Evolutionary conservation across 1,140 invertebrate genomes (phyloP), one percentile per base, ranked within the genome.

Genomic region (Trialeurodes vaporariorum): DNA sequence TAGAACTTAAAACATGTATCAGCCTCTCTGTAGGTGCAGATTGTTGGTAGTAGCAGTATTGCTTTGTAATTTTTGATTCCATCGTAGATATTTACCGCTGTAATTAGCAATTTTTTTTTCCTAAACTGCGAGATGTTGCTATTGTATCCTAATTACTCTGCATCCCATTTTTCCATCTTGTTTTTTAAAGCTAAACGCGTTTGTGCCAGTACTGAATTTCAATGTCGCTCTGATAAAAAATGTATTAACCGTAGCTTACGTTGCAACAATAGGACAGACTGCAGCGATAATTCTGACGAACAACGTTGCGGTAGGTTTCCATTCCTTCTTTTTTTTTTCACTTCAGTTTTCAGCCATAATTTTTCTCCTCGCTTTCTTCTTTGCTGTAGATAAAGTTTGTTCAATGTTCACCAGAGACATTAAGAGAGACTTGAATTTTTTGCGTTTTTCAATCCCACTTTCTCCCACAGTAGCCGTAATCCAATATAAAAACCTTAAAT

Each of bases 221-320:
- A 76, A 75, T 84, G 82, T 73, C 71, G 71, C 64, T 80, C 80
- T 70, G 85, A 83, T 13, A 78, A 77, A 70, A 49, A 49, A 17
- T 85, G 83, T 77, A 81, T 85, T 72, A 78, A 79, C 70, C 76
- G 73, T 22, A 58, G 75, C 71, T 81, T 80, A 75, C 80, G 80
- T 69, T 94, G 92, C 79, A 85, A 94, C 78, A 81, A 82, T 66
- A 76, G 78, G 67, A 73, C 75, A 59, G 88, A 93, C 77, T 93
- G 91, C 79, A 77, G 80, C 58, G 85, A 87, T 78, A 82, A 81
- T 49, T 87, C 85, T 77, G 91, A 93, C 76, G 91, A 93, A 78
- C 77, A 90, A 78, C 87, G 89, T 80, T 94, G 92, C 84, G 84
- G 63, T 67, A 67, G 62, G 61, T 66, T 59, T 21, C 23, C 2